Percentiles rank a stretch among this genome's conserved stretches.
Evolutionary conservation across 2,888 invertebrate species (phyloP).

Genomic region (Machimus atricapillus): DNA sequence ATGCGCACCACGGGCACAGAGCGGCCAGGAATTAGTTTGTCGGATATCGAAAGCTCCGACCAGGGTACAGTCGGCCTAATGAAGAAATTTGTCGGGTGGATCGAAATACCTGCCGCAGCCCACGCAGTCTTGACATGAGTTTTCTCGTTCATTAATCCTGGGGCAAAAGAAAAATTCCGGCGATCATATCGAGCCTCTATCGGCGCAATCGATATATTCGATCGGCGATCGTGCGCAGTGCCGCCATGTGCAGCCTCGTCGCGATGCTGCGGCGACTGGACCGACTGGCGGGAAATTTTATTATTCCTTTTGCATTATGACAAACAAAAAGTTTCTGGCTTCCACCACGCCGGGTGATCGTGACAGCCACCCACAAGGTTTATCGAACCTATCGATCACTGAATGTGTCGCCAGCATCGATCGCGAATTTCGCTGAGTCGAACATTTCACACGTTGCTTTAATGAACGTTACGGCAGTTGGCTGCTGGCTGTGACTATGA

Average conservation of each 20-base stretch:
- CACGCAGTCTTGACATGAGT: slow-evolving; percentile 20
- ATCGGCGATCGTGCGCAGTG: background rate
- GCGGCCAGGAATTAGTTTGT: slow-evolving; percentile 12
- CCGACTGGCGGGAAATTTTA: background rate
- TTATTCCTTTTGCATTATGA: slow-evolving; percentile 3
- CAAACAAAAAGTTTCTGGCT: slow-evolving; percentile 18
- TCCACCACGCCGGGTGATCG: slow-evolving; percentile 14
- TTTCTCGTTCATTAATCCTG: slow-evolving; percentile 15
- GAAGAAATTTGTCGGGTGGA: slow-evolving; percentile 37
- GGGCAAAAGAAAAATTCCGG: background rate
- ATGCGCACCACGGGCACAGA: background rate
- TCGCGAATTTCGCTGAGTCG: background rate
- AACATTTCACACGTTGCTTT: background rate
- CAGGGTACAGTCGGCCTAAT: background rate
- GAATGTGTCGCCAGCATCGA: background rate
- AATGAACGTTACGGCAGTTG: background rate
- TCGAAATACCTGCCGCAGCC: slow-evolving; percentile 1
- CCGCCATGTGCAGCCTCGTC: background rate
- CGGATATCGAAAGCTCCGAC: background rate
- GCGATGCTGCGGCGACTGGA: background rate
- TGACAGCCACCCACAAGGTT: slow-evolving; percentile 32
- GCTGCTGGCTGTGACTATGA: background rate
- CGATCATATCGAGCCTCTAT: background rate
- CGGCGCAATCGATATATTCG: background rate
- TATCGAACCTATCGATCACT: slow-evolving; percentile 32